Percentiles rank a stretch among this genome's conserved stretches.
These are phyloP conservation scores for Pantherophis vulpinus DNA, from an alignment of 2,797 vertebrate genomes.

Conservation along the genomic window DNA sequence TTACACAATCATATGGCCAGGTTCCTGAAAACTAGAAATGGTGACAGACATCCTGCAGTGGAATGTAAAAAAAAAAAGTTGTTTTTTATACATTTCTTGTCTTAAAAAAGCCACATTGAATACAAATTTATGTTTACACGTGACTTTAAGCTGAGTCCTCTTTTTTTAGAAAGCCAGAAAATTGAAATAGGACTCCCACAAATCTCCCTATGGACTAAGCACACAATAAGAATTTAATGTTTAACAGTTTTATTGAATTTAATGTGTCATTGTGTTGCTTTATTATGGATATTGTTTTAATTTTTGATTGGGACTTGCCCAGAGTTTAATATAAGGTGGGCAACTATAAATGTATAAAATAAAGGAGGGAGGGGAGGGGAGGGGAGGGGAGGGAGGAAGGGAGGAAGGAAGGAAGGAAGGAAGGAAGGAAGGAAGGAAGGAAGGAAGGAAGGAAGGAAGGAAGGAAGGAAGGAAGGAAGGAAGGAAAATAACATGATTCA, in stretches of 20 bases:
- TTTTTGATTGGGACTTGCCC: neutral
- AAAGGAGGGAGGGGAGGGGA: neutral
- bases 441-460: neutral
- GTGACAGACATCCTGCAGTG: neutral
- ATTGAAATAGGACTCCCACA: neutral
- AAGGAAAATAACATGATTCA: neutral
- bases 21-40: neutral
- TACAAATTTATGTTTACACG: neutral
- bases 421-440: too few species aligned
- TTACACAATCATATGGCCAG: neutral
- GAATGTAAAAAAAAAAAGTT: neutral
- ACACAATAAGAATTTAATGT: neutral
- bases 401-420: rapidly evolving
- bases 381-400: neutral
- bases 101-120: neutral
- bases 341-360: neutral
- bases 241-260: neutral
- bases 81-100: neutral
- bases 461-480: too few species aligned
- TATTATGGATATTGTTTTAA: neutral
- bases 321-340: neutral
- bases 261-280: neutral
- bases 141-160: neutral
- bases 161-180: neutral
- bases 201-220: neutral